A percentile compares a stretch with the other conserved stretches of the same genome.
These are phyloP conservation scores for Meles meles DNA, from an alignment of 2,113 vertebrate species.

Conservation along the genomic window DNA sequence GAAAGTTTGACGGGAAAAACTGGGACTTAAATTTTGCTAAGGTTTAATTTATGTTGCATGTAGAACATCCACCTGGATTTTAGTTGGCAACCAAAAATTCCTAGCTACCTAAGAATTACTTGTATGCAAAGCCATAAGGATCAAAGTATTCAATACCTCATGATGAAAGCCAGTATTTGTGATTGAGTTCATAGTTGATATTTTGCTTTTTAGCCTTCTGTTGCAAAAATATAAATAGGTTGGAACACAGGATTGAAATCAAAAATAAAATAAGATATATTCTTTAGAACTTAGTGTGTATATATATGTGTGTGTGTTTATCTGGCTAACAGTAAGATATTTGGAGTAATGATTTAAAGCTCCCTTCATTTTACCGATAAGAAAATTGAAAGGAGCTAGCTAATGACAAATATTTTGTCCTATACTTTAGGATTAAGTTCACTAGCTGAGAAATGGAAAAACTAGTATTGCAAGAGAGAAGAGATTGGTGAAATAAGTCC, in stretches of 20 bases:
- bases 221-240: not conserved
- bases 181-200: not conserved
- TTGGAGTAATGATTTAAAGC: not conserved
- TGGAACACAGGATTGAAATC: not conserved
- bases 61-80: not conserved
- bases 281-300: not conserved
- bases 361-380: not conserved
- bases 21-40: not conserved
- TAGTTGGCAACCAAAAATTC: not conserved
- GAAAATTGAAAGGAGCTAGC: not conserved
- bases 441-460: not conserved
- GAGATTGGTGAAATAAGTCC: not conserved
- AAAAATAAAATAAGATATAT: not conserved
- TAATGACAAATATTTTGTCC: not conserved
- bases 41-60: not conserved
- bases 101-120: not conserved
- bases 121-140: not conserved
- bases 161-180: not conserved
- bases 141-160: not conserved
- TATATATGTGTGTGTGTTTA: not conserved
- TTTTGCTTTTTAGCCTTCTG: not conserved
- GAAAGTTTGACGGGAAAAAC: accelerated
- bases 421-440: not conserved
- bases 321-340: not conserved
- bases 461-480: not conserved